A percentile compares a stretch with the other conserved stretches of the same genome.
Conservation (phyloP, 2,113 vertebrate species). For the Corvus moneduloides region DNA sequence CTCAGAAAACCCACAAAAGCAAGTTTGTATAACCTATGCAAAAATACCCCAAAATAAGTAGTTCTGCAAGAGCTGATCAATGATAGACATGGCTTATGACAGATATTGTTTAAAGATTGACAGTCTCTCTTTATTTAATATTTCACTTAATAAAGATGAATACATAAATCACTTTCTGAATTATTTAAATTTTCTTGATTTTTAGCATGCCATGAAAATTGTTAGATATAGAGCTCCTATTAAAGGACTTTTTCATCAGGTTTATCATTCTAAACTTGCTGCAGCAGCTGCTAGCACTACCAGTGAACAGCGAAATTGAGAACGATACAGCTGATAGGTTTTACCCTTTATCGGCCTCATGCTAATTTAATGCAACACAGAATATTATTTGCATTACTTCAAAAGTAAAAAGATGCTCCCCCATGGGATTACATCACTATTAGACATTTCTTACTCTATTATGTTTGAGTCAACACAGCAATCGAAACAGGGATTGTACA, state of each 20-base stretch:
- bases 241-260: background rate
- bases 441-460: conserved; percentile 29
- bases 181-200: background rate
- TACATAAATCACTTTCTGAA: background rate
- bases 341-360: conserved; percentile 19
- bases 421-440: background rate
- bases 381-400: conserved; percentile 35
- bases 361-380: conserved; percentile 44
- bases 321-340: background rate
- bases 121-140: background rate
- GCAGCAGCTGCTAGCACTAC: background rate
- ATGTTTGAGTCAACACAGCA: background rate
- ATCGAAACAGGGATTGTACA: background rate
- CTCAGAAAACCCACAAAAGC: background rate
- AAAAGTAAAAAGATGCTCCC: conserved; percentile 4
- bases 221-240: background rate
- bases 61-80: background rate
- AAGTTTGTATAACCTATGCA: background rate
- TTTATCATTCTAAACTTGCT: background rate
- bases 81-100: background rate
- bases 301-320: conserved; percentile 1
- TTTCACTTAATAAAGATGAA: background rate
- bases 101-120: background rate
- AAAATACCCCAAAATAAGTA: background rate
- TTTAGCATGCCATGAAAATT: background rate